Evolutionary conservation across 2,797 vertebrate species (phyloP), one percentile per base, ranked within the genome.

Genomic region (Anguilla obscura): DNA sequence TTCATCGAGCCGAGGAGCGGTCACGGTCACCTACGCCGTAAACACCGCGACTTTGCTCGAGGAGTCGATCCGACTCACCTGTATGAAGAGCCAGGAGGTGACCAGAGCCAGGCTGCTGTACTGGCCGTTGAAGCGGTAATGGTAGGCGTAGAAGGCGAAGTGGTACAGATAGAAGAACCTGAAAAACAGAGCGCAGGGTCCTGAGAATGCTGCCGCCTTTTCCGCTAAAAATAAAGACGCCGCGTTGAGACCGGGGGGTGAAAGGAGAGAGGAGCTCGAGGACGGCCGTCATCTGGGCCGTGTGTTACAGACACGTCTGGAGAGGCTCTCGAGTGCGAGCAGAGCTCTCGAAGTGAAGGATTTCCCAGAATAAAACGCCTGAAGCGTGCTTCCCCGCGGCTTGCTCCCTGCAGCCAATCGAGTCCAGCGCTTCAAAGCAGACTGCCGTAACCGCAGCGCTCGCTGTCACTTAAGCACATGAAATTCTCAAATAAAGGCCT

Each of bases 161-260:
- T 99, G 98, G 93, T 99, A 99, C 82, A 99, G 92, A 60, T 99
- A 99, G 95, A 99, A 99, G 92, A 99, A 99, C 93, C 98, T 99
- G 95, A 33, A 86, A 60, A 7, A 84, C 4, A 85, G 5, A 45
- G n/a, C 14, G 36, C 50, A 84, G 7, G 0, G n/a, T 48, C 30
- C 60, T 66, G 21, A 50, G 36, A 60, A 66, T 12, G 10, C 50
- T 0, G 88, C 33, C 33, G 40, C 52, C 56, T 56, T 27, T 21
- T 14, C 50, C 50, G n/a, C 83, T 40, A 9, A 84, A 87, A 21
- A 86, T 33, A 54, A 54, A 33, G 21, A 56, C 69, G 54, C 10
- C 27, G 30, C 48, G 16, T 30, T 36, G 16, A 36, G 30, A 48
- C 50, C 36, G 69, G 48, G 52, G n/a, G 58, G 71, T 27, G 2